Evolutionary conservation across 2,113 vertebrate species (phyloP).

Genomic region (Petromus typicus): DNA sequence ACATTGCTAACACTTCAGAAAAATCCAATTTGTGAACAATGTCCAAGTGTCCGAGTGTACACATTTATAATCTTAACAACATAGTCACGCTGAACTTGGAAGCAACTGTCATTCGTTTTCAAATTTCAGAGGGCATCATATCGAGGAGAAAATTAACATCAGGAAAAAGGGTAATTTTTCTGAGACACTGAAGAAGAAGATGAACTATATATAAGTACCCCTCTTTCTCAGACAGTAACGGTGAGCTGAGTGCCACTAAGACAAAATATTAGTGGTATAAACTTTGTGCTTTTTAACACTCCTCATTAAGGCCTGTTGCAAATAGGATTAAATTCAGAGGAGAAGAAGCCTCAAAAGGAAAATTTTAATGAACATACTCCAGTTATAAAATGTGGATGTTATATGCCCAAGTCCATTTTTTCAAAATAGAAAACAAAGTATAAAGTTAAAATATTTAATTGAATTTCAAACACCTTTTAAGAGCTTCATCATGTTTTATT

Average conservation of each 20-base stretch:
- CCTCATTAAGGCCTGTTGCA: not conserved
- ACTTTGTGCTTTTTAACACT: not conserved
- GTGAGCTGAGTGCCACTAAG: not conserved
- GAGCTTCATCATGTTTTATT: not conserved
- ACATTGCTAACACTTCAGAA: conserved; percentile 79
- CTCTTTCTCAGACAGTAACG: not conserved
- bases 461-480: not conserved
- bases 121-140: conserved; percentile 71
- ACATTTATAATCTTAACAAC: conserved; percentile 82
- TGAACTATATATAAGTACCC: not conserved
- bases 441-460: not conserved
- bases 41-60: conserved; percentile 66
- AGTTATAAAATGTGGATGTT: not conserved
- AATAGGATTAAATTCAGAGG: not conserved
- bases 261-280: conserved; percentile 23
- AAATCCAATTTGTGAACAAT: conserved; percentile 82
- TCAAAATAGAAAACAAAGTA: not conserved
- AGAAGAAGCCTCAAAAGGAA: not conserved
- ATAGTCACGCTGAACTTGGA: conserved; percentile 61
- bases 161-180: conserved; percentile 42
- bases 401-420: not conserved
- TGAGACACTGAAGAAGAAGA: conserved; percentile 26
- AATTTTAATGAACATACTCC: not conserved
- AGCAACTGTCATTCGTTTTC: conserved; percentile 73
- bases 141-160: conserved; percentile 73